A percentile compares a stretch with the other conserved stretches of the same genome.
Conservation (phyloP, 2,888 invertebrate species). For the Pseudococcus jackbeardsleyi region DNA sequence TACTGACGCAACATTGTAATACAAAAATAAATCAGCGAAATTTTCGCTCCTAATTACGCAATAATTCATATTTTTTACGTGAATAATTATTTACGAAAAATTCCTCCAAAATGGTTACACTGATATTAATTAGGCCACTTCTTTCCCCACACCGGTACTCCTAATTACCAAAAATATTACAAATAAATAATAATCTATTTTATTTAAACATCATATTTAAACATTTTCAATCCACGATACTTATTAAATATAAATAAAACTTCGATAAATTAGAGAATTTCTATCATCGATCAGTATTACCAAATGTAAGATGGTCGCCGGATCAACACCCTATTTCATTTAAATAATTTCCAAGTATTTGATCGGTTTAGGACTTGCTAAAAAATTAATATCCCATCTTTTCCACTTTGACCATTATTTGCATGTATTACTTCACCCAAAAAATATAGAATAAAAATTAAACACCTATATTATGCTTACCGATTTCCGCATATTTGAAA, state of each 20-base stretch:
- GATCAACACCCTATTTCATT: not conserved
- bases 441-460: not conserved
- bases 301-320: slow-evolving; percentile 29
- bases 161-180: not conserved
- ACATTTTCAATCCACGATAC: not conserved
- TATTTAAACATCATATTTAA: not conserved
- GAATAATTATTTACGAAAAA: not conserved
- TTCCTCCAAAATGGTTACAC: not conserved
- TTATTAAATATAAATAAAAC: not conserved
- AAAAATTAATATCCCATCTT: not conserved
- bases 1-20: not conserved
- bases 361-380: not conserved
- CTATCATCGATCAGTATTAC: slow-evolving; percentile 43
- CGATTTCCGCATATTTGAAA: slow-evolving; percentile 51
- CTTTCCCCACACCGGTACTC: not conserved
- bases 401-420: not conserved
- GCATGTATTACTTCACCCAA: not conserved
- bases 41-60: slow-evolving; percentile 16
- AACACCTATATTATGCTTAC: not conserved
- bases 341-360: not conserved
- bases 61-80: slow-evolving; percentile 11
- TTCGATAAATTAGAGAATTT: not conserved
- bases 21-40: slow-evolving; percentile 26
- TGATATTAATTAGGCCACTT: slow-evolving; percentile 4
- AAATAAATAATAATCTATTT: not conserved